A percentile compares a stretch with the other conserved stretches of the same genome.
Evolutionary conservation across 2,113 vertebrate genomes (phyloP).

Genomic region (Callospermophilus lateralis): DNA sequence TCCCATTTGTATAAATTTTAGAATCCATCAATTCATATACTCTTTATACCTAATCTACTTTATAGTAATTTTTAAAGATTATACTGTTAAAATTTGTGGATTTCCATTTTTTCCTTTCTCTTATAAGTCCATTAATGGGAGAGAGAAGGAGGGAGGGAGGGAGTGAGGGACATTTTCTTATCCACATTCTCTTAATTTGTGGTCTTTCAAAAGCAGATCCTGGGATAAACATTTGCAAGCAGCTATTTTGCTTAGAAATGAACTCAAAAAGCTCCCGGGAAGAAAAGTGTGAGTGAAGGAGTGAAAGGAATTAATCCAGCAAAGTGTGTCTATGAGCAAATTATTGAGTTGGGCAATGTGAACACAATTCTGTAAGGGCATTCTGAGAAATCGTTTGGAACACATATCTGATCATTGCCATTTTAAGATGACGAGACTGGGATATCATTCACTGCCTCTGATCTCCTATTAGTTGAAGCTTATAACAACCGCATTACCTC

Average conservation of each 20-base stretch:
- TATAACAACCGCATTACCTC: background rate
- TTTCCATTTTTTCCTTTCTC: background rate
- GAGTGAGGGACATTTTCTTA: too few relatives aligned
- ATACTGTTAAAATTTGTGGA: background rate
- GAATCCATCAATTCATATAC: background rate
- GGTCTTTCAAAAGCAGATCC: background rate
- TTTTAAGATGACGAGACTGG: background rate
- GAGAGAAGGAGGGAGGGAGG: too few relatives aligned
- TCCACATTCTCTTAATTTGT: background rate
- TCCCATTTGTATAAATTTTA: background rate
- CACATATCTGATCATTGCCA: background rate
- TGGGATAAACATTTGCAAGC: background rate
- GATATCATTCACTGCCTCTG: background rate
- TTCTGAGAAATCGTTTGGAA: background rate
- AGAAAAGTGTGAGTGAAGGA: fast-evolving
- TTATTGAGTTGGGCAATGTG: background rate
- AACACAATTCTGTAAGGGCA: background rate
- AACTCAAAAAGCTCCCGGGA: background rate
- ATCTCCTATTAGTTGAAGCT: background rate
- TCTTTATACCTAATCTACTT: background rate
- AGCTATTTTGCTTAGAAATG: background rate
- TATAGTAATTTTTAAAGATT: background rate
- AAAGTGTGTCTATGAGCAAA: background rate
- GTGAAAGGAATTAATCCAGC: background rate
- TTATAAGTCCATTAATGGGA: background rate